Conservation (phyloP, 2,888 invertebrate genomes). For the Morpho achilles region DNA sequence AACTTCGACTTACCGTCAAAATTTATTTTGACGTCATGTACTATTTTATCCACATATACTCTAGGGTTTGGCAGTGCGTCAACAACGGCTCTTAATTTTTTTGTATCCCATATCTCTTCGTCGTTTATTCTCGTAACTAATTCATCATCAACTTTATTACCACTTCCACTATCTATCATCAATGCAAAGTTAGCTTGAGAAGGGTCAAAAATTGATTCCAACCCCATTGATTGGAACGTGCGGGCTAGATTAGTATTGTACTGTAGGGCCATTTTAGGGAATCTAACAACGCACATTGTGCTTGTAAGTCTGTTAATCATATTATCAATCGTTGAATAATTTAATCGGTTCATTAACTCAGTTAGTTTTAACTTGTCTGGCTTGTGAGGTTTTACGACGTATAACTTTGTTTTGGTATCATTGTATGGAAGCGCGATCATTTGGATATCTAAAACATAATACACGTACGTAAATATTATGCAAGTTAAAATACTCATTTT, state of each 20-base stretch:
- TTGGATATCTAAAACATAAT: slow-evolving; percentile 65
- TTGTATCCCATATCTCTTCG: slow-evolving; percentile 32
- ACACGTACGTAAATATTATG: too few relatives aligned
- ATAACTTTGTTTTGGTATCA: slow-evolving; percentile 82
- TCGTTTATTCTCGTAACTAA: slow-evolving; percentile 40
- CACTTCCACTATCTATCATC: slow-evolving; percentile 59
- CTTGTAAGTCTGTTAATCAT: slow-evolving; percentile 66
- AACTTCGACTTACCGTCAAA: slow-evolving; percentile 63
- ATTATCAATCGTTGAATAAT: slow-evolving; percentile 64
- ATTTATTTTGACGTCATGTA: slow-evolving; percentile 83
- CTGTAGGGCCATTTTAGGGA: slow-evolving; percentile 86
- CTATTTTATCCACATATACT: slow-evolving; percentile 80
- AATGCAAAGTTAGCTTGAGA: slow-evolving; percentile 82
- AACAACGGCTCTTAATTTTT: slow-evolving; percentile 39
- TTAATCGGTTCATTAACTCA: slow-evolving; percentile 67
- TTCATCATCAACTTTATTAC: slow-evolving; percentile 44
- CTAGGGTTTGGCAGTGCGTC: slow-evolving; percentile 76
- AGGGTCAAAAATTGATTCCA: slow-evolving; percentile 81
- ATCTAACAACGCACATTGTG: slow-evolving; percentile 75
- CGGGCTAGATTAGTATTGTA: slow-evolving; percentile 76
- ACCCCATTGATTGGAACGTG: slow-evolving; percentile 78
- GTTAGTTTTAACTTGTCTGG: slow-evolving; percentile 58
- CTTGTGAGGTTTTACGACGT: slow-evolving; percentile 80
- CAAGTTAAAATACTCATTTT: too few relatives aligned
- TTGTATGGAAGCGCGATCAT: slow-evolving; percentile 86